phyloP scores from a whole-genome alignment of 2,888 invertebrate genomes.

The Dicycla oo region DNA sequence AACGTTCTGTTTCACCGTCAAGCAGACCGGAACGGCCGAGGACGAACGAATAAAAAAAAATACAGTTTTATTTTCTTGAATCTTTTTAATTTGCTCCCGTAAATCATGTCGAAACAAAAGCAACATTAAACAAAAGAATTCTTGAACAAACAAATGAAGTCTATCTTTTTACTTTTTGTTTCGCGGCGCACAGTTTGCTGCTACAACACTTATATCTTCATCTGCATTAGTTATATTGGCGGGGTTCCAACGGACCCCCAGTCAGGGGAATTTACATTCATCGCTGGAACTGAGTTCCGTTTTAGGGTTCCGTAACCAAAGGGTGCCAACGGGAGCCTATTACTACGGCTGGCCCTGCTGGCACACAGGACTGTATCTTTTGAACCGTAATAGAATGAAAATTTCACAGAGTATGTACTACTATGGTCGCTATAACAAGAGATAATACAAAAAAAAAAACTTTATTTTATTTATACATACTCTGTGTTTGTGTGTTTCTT shows the following conservation, averaged over 20 bases:
- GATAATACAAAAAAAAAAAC: too few relatives aligned
- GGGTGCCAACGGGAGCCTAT: too few relatives aligned
- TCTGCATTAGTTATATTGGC: constrained; percentile 55
- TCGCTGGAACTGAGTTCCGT: neutral
- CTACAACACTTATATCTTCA: constrained; percentile 54
- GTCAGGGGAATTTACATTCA: neutral
- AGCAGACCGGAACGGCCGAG: neutral
- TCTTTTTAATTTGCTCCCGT: neutral
- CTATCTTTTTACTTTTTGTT: constrained; percentile 4
- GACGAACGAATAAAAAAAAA: neutral
- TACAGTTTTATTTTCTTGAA: neutral
- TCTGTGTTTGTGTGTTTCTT: too few relatives aligned
- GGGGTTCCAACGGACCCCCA: constrained; percentile 17
- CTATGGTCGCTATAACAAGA: too few relatives aligned
- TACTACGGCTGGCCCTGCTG: too few relatives aligned
- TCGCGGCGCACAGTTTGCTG: constrained; percentile 10
- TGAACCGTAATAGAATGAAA: too few relatives aligned
- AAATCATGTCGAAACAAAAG: constrained; percentile 7
- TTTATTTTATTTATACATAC: too few relatives aligned
- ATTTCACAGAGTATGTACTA: too few relatives aligned
- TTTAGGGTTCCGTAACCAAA: neutral
- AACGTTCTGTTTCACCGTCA: neutral
- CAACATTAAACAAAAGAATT: constrained; percentile 21
- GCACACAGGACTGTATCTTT: too few relatives aligned
- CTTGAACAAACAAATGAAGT: constrained; percentile 17